These are phyloP conservation scores for Macroramphosus scolopax DNA, from an alignment of 2,797 vertebrate genomes.

Conservation along the genomic window DNA sequence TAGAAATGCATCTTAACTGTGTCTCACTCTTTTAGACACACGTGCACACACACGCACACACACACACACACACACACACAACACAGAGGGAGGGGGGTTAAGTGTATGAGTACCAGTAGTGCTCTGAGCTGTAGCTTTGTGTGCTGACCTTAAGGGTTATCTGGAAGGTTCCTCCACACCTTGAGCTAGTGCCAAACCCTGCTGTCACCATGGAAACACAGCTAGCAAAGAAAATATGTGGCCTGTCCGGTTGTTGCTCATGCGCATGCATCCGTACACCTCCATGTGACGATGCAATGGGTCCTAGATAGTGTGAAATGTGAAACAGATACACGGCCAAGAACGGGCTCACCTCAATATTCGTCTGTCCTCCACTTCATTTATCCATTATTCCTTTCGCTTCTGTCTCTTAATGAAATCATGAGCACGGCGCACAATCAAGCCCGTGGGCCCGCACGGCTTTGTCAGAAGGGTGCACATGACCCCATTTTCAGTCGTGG, in stretches of 20 bases:
- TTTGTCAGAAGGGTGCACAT: slow-evolving; percentile 54
- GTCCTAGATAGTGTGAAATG: slow-evolving; percentile 3
- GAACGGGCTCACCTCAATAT: slow-evolving; percentile 31
- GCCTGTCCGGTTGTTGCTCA: slow-evolving; percentile 38
- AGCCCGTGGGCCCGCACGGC: slow-evolving; percentile 50
- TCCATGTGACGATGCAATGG: slow-evolving; percentile 7
- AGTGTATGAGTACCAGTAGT: slow-evolving; percentile 41
- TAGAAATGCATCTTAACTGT: slow-evolving; percentile 53
- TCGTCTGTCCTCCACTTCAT: slow-evolving; percentile 52
- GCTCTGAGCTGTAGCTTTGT: slow-evolving; percentile 46
- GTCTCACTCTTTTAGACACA: slow-evolving; percentile 8
- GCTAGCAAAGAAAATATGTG: slow-evolving; percentile 60
- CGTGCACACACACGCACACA: slow-evolving; percentile 15
- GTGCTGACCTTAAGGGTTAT: slow-evolving; percentile 75
- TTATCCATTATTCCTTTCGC: slow-evolving; percentile 53
- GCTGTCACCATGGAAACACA: slow-evolving; percentile 72
- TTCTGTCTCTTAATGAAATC: slow-evolving; percentile 63
- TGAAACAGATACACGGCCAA: slow-evolving; percentile 7
- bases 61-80: slow-evolving; percentile 7
- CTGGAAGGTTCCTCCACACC: slow-evolving; percentile 69
- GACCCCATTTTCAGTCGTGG: slow-evolving; percentile 60
- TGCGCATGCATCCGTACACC: slow-evolving; percentile 9
- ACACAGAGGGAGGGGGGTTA: slow-evolving; percentile 47
- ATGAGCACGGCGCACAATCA: slow-evolving; percentile 50
- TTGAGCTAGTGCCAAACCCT: slow-evolving; percentile 56